Conservation (phyloP, 2,113 vertebrate species). For the Caracal caracal region DNA sequence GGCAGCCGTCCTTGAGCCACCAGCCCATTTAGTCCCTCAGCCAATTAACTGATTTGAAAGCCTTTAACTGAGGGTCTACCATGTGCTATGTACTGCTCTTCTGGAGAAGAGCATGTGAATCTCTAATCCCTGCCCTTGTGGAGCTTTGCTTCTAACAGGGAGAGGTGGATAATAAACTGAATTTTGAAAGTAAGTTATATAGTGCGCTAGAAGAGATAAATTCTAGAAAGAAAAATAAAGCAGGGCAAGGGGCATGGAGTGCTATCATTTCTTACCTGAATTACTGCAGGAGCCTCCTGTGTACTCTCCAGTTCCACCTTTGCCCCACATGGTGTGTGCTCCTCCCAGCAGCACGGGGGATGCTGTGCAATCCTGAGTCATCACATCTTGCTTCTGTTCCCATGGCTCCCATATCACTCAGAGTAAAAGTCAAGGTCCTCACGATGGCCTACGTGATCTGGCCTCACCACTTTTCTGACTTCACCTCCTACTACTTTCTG, state of each 20-base stretch:
- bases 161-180: not conserved
- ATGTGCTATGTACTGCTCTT: not conserved
- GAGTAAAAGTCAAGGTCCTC: not conserved
- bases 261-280: not conserved
- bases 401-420: not conserved
- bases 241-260: not conserved
- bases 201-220: constrained; percentile 39
- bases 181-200: constrained; percentile 42
- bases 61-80: not conserved
- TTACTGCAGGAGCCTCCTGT: not conserved
- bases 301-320: not conserved
- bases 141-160: constrained; percentile 29
- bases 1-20: not conserved
- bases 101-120: not conserved
- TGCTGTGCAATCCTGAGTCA: not conserved
- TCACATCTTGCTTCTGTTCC: not conserved
- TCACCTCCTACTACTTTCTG: not conserved
- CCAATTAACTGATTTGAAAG: not conserved
- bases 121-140: not conserved
- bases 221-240: constrained; percentile 21
- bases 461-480: not conserved
- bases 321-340: not conserved
- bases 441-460: not conserved
- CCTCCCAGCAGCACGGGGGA: not conserved
- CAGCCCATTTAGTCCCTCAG: not conserved